Base-by-base conservation (phyloP, 2,888 invertebrate genomes). In the Phengaris arion region DNA sequence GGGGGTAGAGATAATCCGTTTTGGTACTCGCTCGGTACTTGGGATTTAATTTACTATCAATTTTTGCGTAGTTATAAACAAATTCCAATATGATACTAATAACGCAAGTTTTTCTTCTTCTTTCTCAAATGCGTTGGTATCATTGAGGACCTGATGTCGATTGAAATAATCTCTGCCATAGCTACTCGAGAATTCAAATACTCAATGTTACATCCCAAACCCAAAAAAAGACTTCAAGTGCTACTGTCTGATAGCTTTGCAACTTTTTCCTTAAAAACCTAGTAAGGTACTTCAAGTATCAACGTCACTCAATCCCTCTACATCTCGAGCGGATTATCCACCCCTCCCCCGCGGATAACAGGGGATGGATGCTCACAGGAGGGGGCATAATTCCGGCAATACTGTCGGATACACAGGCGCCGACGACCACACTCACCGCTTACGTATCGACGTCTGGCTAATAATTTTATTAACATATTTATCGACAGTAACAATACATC, bases 1-100 rank as follows among this genome's bases (percentile, higher is more conserved):
- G 22, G 22, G 57, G 22, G 59, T 15, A 59, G 22, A 22, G 59
- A 59, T 59, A 59, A 59, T 59, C 22, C 22, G 59, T 59, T 59
- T 59, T 59, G 59, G 10, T 59, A 59, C 22, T 59, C 59, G 59
- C 59, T 59, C 22, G 59, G 59, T 59, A 59, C 59, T 22, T 59
- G 22, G 59, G 22, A 59, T 59, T 54, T 54, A 4, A 54, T 12
- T 54, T 12, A 54, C 2, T 54, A 54, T 12, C 4, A 15, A 57
- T 57, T 8, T 22, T 59, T 22, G 15, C 9, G 22, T 4, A 22
- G 0, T 22, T 0, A 10, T 1, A 10, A 59, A 22, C 59, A 13
- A 54, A 54, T 7, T 48, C 0, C 6, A 8, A 48, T 6, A 48
- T 48, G 6, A 1, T 48, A 8, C 48, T 48, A 7, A 48, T 48